A percentile compares a stretch with the other conserved stretches of the same genome.
phyloP scores from a whole-genome alignment of 2,888 invertebrate species.

The Eurytoma adleriae region DNA sequence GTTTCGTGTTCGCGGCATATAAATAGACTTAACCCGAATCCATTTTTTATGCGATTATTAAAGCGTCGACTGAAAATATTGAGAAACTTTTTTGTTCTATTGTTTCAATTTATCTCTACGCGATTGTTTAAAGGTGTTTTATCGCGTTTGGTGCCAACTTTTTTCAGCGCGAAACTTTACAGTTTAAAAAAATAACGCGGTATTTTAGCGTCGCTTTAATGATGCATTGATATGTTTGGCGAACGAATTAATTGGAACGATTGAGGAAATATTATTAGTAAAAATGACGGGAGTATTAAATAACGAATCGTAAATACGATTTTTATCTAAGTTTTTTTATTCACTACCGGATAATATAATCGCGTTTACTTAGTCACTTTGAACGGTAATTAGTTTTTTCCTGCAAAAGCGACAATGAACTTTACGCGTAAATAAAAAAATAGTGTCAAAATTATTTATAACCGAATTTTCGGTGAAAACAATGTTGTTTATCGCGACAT shows the following conservation, averaged over 20 bases:
- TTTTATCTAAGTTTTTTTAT: too few relatives aligned
- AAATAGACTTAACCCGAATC: not conserved
- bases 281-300: not conserved
- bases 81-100: not conserved
- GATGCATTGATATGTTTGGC: not conserved
- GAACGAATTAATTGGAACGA: constrained; percentile 22
- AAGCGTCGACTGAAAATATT: not conserved
- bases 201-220: too few relatives aligned
- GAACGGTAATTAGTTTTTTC: too few relatives aligned
- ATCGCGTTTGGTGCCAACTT: not conserved
- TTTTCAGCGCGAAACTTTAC: not conserved
- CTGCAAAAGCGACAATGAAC: too few relatives aligned
- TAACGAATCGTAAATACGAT: too few relatives aligned
- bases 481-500: too few relatives aligned
- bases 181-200: not conserved
- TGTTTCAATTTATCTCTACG: not conserved
- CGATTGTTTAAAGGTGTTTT: not conserved
- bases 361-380: too few relatives aligned
- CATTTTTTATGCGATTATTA: not conserved
- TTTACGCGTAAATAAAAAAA: too few relatives aligned
- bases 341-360: too few relatives aligned
- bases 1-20: not conserved
- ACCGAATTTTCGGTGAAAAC: too few relatives aligned
- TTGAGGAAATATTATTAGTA: constrained; percentile 10
- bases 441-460: too few relatives aligned